Base-by-base conservation (phyloP, 1,140 invertebrate species). In the Latrodectus geometricus region DNA sequence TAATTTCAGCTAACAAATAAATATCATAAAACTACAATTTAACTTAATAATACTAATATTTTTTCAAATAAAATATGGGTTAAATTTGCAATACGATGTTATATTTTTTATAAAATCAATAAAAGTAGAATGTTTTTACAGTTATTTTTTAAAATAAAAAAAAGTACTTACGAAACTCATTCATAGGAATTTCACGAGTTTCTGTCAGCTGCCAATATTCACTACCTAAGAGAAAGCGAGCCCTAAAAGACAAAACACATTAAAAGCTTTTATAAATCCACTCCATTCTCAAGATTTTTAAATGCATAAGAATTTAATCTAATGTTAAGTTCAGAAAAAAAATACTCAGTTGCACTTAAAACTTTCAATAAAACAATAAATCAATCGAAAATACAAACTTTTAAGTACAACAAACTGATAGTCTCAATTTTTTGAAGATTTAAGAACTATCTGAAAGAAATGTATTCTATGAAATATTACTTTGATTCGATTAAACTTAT, bases 151-250 rank as follows among this genome's bases (percentile, higher is more conserved):
- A 69, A 48, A 11, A 14, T 12, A 50, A 49, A 74, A 17, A 20
- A 74, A 23, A 73, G 4, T 61, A 86, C 84, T 86, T 86, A 86
- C 84, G 84, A 23, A 86, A 86, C 65, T 86, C 84, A 66, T 73
- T 86, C 56, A 78, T 66, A 48, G 84, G 54, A 72, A 86, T 86
- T 65, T 86, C 84, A 72, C 75, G 56, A 56, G 75, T 86, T 72
- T 86, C 84, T 17, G 84, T 78, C 9, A 78, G 15, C 8, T 54
- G 75, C 84, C 84, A 86, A 72, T 86, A 86, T 52, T 86, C 84
- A 8, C 78, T 75, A 20, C 66, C 84, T 5, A 75, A 52, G 21
- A 86, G 12, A 56, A 86, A 86, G 20, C 84, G 66, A 52, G 75
- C 84, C 17, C 84, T 86, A 20, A 70, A 83, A 65, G 65, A 35